Conservation (phyloP, 2,888 invertebrate species). For the Drosophila affinis region DNA sequence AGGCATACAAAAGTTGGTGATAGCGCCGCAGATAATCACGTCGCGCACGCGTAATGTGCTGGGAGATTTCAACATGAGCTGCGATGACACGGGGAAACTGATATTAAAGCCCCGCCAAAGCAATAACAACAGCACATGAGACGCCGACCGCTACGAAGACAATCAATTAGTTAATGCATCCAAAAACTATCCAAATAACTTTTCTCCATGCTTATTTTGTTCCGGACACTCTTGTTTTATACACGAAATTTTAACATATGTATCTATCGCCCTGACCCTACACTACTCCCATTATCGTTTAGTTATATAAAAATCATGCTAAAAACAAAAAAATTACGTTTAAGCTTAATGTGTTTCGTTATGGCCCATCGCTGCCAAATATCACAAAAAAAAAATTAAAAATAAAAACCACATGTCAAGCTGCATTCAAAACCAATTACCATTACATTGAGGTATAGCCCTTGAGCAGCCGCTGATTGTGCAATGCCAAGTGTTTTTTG, state of each 20-base stretch:
- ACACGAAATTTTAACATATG: conserved; percentile 14
- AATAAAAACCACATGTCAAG: conserved; percentile 12
- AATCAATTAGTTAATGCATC: conserved; percentile 40
- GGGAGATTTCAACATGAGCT: conserved; percentile 98
- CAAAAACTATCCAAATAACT: conserved; percentile 31
- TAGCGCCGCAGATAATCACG: conserved; percentile 98
- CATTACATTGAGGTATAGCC: conserved; percentile 20
- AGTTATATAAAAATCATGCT: conserved; percentile 48
- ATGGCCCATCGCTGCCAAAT: conserved; percentile 55
- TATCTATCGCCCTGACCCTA: background rate
- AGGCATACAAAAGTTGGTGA: conserved; percentile 97
- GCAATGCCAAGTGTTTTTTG: conserved; percentile 42
- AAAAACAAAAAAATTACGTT: conserved; percentile 22
- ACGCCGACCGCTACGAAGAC: conserved; percentile 7
- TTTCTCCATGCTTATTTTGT: conserved; percentile 24
- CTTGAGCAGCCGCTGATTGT: background rate
- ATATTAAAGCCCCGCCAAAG: conserved; percentile 94
- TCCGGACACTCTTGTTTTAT: conserved; percentile 39
- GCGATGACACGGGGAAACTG: conserved; percentile 97
- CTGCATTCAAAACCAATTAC: conserved; percentile 46
- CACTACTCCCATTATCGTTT: conserved; percentile 20
- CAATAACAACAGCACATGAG: conserved; percentile 79
- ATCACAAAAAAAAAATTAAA: conserved; percentile 34
- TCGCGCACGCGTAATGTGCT: conserved; percentile 94
- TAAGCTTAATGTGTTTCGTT: conserved; percentile 40